Percentiles rank a stretch among this genome's conserved stretches.
phyloP scores from a whole-genome alignment of 2,797 vertebrate species.

The Gallinago nigripennis region DNA sequence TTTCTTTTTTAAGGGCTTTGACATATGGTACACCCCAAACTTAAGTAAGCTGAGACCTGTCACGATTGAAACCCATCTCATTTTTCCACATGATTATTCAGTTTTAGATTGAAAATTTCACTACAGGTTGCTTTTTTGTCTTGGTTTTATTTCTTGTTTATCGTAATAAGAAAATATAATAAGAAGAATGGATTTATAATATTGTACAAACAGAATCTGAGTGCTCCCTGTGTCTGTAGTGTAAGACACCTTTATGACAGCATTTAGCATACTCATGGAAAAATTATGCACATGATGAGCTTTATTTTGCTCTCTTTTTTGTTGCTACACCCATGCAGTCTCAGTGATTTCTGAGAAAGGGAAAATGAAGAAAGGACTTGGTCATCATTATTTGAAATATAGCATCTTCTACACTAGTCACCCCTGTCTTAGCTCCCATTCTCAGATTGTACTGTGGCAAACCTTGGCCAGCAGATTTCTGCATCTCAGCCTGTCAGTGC shows the following conservation, averaged over 20 bases:
- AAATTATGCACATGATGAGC: neutral
- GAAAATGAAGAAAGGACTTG: neutral
- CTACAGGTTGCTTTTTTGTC: neutral
- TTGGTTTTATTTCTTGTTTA: neutral
- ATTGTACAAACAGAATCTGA: neutral
- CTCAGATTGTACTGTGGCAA: neutral
- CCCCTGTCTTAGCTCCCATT: neutral
- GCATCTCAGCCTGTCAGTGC: neutral
- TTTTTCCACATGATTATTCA: neutral
- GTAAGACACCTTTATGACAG: neutral
- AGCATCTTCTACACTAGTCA: neutral
- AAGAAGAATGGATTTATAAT: neutral
- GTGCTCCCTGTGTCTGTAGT: too few species aligned
- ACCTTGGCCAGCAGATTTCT: neutral
- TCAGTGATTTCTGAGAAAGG: neutral
- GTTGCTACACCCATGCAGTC: neutral
- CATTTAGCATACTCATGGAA: neutral
- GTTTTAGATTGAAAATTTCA: neutral
- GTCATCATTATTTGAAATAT: neutral
- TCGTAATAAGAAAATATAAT: neutral
- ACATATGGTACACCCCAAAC: neutral
- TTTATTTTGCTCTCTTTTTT: neutral
- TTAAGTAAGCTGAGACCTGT: neutral
- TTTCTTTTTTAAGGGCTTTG: neutral
- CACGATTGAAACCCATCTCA: neutral